Base-by-base conservation (phyloP, 2,797 vertebrate genomes). In the Alauda arvensis region DNA sequence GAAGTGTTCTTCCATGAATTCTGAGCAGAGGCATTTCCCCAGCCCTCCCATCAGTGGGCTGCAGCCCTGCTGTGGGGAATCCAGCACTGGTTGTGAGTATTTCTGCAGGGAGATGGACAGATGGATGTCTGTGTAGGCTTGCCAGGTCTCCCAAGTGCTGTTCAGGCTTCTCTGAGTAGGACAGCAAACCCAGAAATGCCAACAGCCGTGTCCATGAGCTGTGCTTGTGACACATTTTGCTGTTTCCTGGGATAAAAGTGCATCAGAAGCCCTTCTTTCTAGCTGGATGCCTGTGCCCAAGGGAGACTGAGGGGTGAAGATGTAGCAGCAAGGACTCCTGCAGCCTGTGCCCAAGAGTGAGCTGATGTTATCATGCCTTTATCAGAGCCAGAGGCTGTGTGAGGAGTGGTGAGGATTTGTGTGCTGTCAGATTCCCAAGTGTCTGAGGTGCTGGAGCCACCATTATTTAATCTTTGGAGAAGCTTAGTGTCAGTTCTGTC, bases 331-430 rank as follows among this genome's bases (percentile, higher is more conserved):
- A 28, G 34, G 68, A 20, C 11, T 79, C 15, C 2, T 31, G 26
- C 3, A 51, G 7, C 21, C 8, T 3, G 5, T 39, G 46, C 18
- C 13, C 0, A 1, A 31, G 40, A 76, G 37, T 21, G 52, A 21
- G 21, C 59, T 63, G 56, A 39, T 12, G 15, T 49, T 61, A 11
- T 0, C 6, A 3, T 60, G 11, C 31, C 29, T 53, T 51, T 16
- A 11, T 3, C 14, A 8, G 28, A 37, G 14, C 19, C 13, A 43
- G 24, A 78, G 77, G 25, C 49, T 0, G 0, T 17, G 21, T 33
- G 20, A 51, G 42, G 42, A 13, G 6, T 19, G 19, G 4, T 81
- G 21, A 78, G 48, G 52, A 29, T 25, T 14, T 0, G 1, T 2
- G 4, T 61, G 23, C 34, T 8, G 3, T 52, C 55, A 65, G 18